These are phyloP conservation scores for Callyntrura sp. DNA, from an alignment of 2,888 invertebrate species.

Conservation along the genomic window DNA sequence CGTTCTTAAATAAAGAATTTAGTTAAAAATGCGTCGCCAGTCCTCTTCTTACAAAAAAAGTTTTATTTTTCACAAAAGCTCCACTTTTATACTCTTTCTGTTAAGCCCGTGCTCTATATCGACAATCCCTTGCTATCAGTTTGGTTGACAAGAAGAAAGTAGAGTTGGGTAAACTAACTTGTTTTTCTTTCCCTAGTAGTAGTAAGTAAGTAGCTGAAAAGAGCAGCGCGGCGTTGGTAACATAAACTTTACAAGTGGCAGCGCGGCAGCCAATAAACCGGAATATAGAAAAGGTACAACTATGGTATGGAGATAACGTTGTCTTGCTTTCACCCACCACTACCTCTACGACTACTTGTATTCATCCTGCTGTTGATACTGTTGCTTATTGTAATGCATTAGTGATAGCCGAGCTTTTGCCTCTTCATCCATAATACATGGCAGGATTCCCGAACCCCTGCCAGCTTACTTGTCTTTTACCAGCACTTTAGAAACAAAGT, in stretches of 20 bases:
- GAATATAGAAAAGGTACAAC: slow-evolving; percentile 29
- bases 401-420: slow-evolving; percentile 22
- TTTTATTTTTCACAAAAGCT: slow-evolving; percentile 17
- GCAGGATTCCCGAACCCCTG: no score
- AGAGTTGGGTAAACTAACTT: slow-evolving; percentile 23
- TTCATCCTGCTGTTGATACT: slow-evolving; percentile 14
- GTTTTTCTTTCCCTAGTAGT: not conserved
- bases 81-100: not conserved
- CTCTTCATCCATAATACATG: slow-evolving; percentile 29
- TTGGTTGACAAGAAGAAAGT: slow-evolving; percentile 35
- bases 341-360: no score
- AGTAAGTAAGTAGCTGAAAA: not conserved
- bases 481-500: no score
- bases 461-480: no score
- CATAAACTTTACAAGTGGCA: not conserved
- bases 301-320: no score
- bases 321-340: slow-evolving; percentile 46
- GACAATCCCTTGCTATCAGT: slow-evolving; percentile 22
- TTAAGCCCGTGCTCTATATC: slow-evolving; percentile 23
- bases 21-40: no score
- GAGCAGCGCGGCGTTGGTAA: not conserved
- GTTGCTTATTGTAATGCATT: slow-evolving; percentile 39
- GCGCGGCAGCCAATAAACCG: no score
- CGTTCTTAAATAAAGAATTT: no score
- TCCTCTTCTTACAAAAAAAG: no score